Conservation (phyloP, 1,140 invertebrate species). For the Homalodisca vitripennis region DNA sequence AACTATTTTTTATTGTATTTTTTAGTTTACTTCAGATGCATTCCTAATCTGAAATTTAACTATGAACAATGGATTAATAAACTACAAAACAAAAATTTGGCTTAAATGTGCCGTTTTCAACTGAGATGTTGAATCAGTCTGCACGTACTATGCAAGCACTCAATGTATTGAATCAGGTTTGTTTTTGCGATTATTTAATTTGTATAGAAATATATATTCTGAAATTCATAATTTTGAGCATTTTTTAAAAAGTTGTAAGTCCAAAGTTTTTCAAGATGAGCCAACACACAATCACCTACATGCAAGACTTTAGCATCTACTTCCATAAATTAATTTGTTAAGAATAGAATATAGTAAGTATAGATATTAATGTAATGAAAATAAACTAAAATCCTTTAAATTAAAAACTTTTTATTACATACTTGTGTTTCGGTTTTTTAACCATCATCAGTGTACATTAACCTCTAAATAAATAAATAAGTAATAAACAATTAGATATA, state of each 20-base stretch:
- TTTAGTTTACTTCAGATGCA: constrained; percentile 35
- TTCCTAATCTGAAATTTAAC: constrained; percentile 25
- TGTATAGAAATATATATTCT: background rate
- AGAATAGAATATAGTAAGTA: too few species aligned
- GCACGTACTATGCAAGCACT: background rate
- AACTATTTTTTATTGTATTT: constrained; percentile 6
- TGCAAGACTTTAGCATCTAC: too few species aligned
- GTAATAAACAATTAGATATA: too few species aligned
- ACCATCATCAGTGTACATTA: too few species aligned
- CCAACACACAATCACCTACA: background rate
- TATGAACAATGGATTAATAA: background rate
- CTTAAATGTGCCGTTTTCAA: background rate
- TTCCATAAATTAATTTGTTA: too few species aligned
- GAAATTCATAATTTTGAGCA: background rate
- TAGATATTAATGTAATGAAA: too few species aligned
- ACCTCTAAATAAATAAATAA: too few species aligned
- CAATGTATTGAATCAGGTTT: constrained; percentile 23
- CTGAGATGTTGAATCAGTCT: background rate
- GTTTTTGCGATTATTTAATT: background rate
- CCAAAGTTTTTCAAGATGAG: background rate
- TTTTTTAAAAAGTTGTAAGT: background rate
- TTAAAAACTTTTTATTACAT: too few species aligned
- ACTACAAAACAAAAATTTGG: background rate
- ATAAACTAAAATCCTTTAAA: too few species aligned
- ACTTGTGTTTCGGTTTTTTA: too few species aligned